Conservation (phyloP, 2,888 invertebrate species). For the Entomobrya multifasciata region DNA sequence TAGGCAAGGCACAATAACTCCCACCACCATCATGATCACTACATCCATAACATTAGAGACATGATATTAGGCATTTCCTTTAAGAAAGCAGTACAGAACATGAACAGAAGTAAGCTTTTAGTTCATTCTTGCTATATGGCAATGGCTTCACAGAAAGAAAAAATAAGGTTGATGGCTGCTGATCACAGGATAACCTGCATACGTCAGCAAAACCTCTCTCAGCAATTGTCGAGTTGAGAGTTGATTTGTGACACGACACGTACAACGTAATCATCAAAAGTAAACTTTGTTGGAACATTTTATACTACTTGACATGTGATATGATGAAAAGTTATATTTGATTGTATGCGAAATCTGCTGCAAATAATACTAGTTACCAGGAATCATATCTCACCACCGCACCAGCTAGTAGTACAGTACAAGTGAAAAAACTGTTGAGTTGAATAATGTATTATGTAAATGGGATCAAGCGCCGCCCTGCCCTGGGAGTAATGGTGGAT, state of each 20-base stretch:
- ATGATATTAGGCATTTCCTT: conserved; percentile 22
- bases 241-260: not conserved
- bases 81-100: not conserved
- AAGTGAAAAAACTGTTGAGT: no score
- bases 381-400: no score
- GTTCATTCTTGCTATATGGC: not conserved
- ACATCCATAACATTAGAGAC: conserved; percentile 15
- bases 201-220: conserved; percentile 23
- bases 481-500: no score
- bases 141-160: conserved; percentile 32
- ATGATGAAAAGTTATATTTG: not conserved
- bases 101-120: no score
- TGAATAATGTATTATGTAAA: no score
- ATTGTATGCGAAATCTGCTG: no score
- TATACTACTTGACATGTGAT: not conserved
- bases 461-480: no score
- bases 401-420: no score
- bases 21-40: not conserved
- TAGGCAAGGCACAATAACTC: conserved; percentile 40
- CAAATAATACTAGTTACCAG: no score
- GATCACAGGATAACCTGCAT: conserved; percentile 34
- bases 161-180: conserved; percentile 4
- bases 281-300: conserved; percentile 20
- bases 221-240: conserved; percentile 11
- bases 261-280: not conserved